These are phyloP conservation scores for Notiomystis cincta DNA, from an alignment of 2,113 vertebrate species.

Conservation along the genomic window DNA sequence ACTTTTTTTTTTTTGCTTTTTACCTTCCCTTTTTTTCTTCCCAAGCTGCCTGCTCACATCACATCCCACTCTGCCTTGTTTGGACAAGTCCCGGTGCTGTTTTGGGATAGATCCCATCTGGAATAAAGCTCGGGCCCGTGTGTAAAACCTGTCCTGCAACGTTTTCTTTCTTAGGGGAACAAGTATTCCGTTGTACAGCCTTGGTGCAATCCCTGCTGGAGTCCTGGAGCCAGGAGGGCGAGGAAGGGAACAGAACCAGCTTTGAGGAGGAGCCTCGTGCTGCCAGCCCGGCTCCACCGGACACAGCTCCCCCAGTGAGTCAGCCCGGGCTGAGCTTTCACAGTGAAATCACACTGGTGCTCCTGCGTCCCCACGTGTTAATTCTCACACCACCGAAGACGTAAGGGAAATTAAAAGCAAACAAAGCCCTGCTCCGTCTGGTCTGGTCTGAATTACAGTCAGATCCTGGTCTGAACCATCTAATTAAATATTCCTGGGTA, in stretches of 20 bases:
- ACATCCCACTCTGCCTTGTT: conserved; percentile 38
- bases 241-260: not conserved
- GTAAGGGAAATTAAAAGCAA: not conserved
- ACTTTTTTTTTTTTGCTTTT: not conserved
- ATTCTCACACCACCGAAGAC: not conserved
- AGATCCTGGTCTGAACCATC: not conserved
- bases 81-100: conserved; percentile 75
- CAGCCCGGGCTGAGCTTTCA: not conserved
- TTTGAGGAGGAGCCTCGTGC: not conserved
- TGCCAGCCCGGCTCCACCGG: not conserved
- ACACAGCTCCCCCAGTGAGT: not conserved
- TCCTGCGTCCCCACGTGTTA: not conserved
- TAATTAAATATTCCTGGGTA: not conserved
- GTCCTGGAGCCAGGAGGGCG: not conserved
- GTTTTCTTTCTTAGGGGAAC: not conserved
- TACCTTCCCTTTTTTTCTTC: not conserved
- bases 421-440: not conserved
- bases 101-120: conserved; percentile 87
- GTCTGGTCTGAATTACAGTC: not conserved
- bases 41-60: not conserved
- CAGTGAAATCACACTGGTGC: not conserved
- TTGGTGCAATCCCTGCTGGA: not conserved
- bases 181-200: not conserved
- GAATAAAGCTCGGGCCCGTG: conserved; percentile 84
- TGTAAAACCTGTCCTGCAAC: conserved; percentile 38